Evolutionary conservation across 2,888 invertebrate species (phyloP).

Genomic region (Thymelicus sylvestris): DNA sequence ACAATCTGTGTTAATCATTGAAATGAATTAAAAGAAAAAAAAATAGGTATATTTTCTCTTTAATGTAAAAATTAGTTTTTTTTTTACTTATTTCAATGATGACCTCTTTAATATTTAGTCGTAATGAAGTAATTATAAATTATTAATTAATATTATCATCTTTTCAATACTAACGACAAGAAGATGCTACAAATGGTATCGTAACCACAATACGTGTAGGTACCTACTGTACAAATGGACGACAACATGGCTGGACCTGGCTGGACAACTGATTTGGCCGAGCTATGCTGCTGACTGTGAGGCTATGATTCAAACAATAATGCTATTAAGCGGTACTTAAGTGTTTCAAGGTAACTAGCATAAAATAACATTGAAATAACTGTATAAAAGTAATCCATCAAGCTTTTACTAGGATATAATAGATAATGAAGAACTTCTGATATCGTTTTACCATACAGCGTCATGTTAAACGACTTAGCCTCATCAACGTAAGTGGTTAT

Average conservation of each 20-base stretch:
- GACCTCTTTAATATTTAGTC: no score
- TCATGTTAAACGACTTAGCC: slow-evolving; percentile 8
- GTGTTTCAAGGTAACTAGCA: slow-evolving; percentile 20
- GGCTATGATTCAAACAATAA: slow-evolving; percentile 24
- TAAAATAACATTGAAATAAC: slow-evolving; percentile 4
- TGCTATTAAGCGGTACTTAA: slow-evolving; percentile 9
- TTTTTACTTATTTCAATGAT: no score
- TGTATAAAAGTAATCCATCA: slow-evolving; percentile 20
- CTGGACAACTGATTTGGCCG: slow-evolving; percentile 3
- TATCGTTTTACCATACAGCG: slow-evolving; percentile 3
- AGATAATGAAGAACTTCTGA: slow-evolving; percentile 9
- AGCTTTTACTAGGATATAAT: slow-evolving; percentile 5
- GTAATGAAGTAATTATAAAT: no score
- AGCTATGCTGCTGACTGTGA: neutral
- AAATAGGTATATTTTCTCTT: no score
- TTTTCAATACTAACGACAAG: neutral
- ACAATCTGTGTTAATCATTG: no score
- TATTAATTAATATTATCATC: neutral
- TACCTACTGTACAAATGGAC: neutral
- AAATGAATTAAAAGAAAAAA: no score
- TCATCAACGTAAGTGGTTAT: slow-evolving; percentile 20
- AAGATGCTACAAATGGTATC: neutral
- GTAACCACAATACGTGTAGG: neutral
- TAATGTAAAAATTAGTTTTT: no score
- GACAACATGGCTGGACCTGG: neutral